phyloP scores from a whole-genome alignment of 2,888 invertebrate species.

The Drosophila mettleri region DNA sequence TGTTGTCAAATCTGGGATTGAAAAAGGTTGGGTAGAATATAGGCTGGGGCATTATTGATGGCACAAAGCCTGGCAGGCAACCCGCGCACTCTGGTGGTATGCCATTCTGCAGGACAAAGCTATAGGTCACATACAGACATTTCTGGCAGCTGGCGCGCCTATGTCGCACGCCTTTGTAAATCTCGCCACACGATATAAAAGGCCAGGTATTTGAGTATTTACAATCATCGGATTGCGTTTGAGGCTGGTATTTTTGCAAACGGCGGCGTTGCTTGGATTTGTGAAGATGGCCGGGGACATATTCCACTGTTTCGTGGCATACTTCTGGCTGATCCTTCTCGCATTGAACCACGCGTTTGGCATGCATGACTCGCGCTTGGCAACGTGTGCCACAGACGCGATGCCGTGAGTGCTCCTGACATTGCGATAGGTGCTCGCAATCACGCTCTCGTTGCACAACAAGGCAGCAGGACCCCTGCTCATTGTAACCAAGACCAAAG shows the following conservation, averaged over 20 bases:
- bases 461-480: conserved; percentile 82
- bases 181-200: conserved; percentile 52
- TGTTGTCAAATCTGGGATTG: conserved; percentile 27
- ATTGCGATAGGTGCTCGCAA: conserved; percentile 60
- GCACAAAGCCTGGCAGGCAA: conserved; percentile 45
- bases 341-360: conserved; percentile 68
- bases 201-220: conserved; percentile 63
- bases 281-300: conserved; percentile 60
- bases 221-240: conserved; percentile 20
- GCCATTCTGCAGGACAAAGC: conserved; percentile 58
- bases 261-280: conserved; percentile 7
- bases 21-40: conserved; percentile 24
- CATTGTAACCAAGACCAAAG: conserved; percentile 82
- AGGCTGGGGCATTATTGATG: conserved; percentile 41
- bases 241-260: background rate
- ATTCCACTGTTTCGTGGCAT: conserved; percentile 71
- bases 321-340: conserved; percentile 44
- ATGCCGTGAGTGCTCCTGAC: conserved; percentile 68
- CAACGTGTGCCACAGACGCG: conserved; percentile 82
- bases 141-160: conserved; percentile 50
- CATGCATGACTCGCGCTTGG: conserved; percentile 78
- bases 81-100: conserved; percentile 58
- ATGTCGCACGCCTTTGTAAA: background rate
- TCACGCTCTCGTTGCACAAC: conserved; percentile 67
- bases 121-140: conserved; percentile 62